A percentile compares a stretch with the other conserved stretches of the same genome.
Evolutionary conservation across 2,113 vertebrate genomes (phyloP).

Genomic region (Grallaria varia): DNA sequence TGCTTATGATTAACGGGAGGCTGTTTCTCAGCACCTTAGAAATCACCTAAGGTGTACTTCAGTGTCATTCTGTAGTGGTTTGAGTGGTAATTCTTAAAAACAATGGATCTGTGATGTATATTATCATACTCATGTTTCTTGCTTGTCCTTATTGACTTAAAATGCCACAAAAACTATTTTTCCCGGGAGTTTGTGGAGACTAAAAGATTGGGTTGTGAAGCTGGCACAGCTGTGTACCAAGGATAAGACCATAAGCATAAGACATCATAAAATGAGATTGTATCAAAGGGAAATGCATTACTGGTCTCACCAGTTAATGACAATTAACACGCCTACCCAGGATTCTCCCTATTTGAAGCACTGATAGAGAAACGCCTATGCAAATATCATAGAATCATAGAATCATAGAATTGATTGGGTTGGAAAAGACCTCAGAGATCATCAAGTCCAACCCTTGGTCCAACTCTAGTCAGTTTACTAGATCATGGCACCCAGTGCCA

Average conservation of each 20-base stretch:
- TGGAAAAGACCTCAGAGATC: too few relatives aligned
- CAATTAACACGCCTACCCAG: not conserved
- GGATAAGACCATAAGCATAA: not conserved
- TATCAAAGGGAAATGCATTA: not conserved
- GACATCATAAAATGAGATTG: not conserved
- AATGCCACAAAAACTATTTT: not conserved
- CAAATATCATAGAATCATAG: too few relatives aligned
- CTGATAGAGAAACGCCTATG: not conserved
- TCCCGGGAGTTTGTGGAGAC: not conserved
- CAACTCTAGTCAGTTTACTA: too few relatives aligned
- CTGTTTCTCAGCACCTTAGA: not conserved
- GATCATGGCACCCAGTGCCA: too few relatives aligned
- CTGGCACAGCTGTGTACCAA: not conserved
- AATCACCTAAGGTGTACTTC: not conserved
- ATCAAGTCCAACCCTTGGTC: too few relatives aligned
- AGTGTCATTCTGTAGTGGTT: slow-evolving; percentile 3
- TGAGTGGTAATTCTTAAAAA: not conserved
- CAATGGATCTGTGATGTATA: not conserved
- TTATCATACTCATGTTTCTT: not conserved
- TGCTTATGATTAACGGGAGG: not conserved
- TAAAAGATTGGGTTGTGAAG: not conserved
- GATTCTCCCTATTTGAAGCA: not conserved
- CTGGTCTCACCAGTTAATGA: not conserved
- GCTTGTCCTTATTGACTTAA: not conserved
- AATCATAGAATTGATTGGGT: too few relatives aligned